Conservation (phyloP, 2,888 invertebrate genomes). For the Parapristionchus giblindavisi region DNA sequence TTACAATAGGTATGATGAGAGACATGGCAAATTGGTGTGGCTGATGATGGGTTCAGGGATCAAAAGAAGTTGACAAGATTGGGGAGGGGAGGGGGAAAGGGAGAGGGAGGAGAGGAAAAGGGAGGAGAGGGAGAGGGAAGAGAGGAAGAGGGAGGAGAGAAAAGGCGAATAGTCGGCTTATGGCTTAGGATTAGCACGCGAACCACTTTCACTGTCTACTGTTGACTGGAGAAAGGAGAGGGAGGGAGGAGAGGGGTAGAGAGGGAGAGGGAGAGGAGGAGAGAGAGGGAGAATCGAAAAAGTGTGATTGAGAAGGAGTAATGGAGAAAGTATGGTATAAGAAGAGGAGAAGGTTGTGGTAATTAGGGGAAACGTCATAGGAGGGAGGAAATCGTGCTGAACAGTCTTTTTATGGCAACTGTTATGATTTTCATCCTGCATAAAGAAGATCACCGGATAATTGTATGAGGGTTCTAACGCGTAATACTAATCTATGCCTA, state of each 20-base stretch:
- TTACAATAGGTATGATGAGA: conserved; percentile 36
- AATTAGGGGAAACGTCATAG: background rate
- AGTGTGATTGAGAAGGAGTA: background rate
- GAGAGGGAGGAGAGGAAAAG: background rate
- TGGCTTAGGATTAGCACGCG: background rate
- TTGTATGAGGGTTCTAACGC: too few relatives aligned
- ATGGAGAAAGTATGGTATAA: background rate
- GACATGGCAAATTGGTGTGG: background rate
- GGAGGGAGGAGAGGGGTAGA: background rate
- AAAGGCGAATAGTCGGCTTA: conserved; percentile 22
- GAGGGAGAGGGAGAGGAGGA: background rate
- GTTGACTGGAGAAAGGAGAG: background rate
- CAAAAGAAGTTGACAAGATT: conserved; percentile 5
- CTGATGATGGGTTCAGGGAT: conserved; percentile 8
- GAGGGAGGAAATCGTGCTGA: too few relatives aligned
- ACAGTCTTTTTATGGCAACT: too few relatives aligned
- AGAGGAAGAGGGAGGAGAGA: background rate
- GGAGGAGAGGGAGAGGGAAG: background rate
- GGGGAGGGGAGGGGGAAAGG: background rate
- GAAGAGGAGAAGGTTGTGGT: background rate
- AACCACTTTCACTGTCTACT: background rate
- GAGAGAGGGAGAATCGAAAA: background rate
- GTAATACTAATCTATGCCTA: too few relatives aligned
- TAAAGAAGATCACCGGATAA: too few relatives aligned
- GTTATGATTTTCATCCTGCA: too few relatives aligned